Evolutionary conservation across 2,797 vertebrate genomes (phyloP), one percentile per base, ranked within the genome.

Genomic region (Crax fasciolata): DNA sequence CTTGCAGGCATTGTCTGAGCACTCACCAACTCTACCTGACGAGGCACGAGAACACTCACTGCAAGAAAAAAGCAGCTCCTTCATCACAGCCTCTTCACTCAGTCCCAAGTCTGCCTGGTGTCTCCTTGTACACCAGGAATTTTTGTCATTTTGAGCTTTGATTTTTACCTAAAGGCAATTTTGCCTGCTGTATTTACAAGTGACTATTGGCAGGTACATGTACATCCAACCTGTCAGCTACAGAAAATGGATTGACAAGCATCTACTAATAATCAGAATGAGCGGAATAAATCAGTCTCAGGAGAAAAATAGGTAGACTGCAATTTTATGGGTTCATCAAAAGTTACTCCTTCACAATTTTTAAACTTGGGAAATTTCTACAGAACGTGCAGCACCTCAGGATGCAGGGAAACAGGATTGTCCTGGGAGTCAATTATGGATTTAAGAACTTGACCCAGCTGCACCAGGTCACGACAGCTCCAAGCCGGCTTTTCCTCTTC

Each of bases 241-340:
- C 46, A 81, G 83, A 76, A 87, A 83, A 74, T 13, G 32, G 78
- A 81, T 59, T 87, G 84, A 90, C 78, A 90, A 94, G 85, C 25
- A 79, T 52, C 68, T 85, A 44, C 41, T 54, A 86, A 90, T 35
- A 90, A 67, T 44, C 11, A 30, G 83, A 87, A 39, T 11, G 18
- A 48, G 23, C 5, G 8, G 24, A 57, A 75, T 11, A 80, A 91
- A 70, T 72, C 39, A 59, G 25, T 35, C 35, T 65, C 25, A 2
- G 4, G 43, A 41, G 25, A 76, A 85, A 78, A 76, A 48, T 3
- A 46, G 11, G n/a, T 19, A 20, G 13, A 21, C 3, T 38, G 10
- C 21, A 44, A 15, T 54, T 54, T 73, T 20, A 43, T 15, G 18
- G 17, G 12, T 52, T 61, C 72, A 54, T 30, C 44, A 35, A 52